phyloP scores from a whole-genome alignment of 1,140 invertebrate genomes.

The Heliconius nattereri region DNA sequence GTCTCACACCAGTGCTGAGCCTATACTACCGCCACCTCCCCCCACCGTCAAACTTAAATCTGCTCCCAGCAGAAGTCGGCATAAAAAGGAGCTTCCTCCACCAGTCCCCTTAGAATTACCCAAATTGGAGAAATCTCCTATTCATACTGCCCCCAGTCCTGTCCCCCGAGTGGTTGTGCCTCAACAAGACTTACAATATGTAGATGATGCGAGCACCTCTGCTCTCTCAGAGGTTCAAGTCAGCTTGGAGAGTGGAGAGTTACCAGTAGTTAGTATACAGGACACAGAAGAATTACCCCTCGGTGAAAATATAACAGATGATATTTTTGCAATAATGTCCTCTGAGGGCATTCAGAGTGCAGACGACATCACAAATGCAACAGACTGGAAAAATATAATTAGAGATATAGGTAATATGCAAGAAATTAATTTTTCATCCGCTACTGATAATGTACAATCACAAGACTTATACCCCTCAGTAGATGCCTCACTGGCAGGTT shows the following conservation, averaged over 20 bases:
- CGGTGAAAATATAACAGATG: constrained; percentile 76
- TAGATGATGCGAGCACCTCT: constrained; percentile 71
- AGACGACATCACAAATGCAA: constrained; percentile 71
- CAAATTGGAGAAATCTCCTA: constrained; percentile 65
- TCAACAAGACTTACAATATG: constrained; percentile 71
- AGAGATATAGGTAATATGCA: constrained; percentile 74
- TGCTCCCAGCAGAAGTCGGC: constrained; percentile 57
- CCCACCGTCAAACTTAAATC: constrained; percentile 65
- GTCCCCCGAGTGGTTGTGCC: constrained; percentile 68
- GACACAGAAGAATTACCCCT: constrained; percentile 72
- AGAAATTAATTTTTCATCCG: constrained; percentile 71
- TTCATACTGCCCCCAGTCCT: constrained; percentile 64
- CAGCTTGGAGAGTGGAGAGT: constrained; percentile 71
- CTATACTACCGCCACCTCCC: constrained; percentile 66
- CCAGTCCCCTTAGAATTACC: constrained; percentile 61
- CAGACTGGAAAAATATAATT: constrained; percentile 79
- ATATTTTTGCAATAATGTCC: constrained; percentile 79
- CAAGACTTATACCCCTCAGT: constrained; percentile 63
- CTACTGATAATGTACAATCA: constrained; percentile 56
- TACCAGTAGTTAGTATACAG: constrained; percentile 78
- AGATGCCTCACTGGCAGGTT: constrained; percentile 56
- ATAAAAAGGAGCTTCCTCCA: constrained; percentile 72
- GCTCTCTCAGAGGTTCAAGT: constrained; percentile 71
- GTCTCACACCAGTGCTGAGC: constrained; percentile 63
- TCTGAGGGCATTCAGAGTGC: constrained; percentile 77